Evolutionary conservation across 2,113 vertebrate species (phyloP), one percentile per base, ranked within the genome.

Genomic region (Labeo rohita): DNA sequence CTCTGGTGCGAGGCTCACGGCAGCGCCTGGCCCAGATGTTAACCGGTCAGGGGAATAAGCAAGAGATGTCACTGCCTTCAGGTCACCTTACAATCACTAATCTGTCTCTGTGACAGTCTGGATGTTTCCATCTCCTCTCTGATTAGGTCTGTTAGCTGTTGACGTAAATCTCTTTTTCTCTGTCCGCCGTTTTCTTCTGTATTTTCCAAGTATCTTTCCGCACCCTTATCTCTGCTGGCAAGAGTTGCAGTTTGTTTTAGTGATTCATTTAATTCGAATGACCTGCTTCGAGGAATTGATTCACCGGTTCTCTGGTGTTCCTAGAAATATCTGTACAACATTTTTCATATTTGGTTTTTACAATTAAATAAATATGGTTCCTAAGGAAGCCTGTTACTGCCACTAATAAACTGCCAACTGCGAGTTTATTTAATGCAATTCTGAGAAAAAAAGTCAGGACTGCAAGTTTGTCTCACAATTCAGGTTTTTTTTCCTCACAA

Each of bases 21-120:
- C 68, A 76, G 34, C 4, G 34, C 21, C 66, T 65, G 52, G 50
- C 54, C 80, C 84, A 84, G 86, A 90, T 91, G 82, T 87, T 87
- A 84, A 82, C 54, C 63, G 85, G 65, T 79, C 56, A 12, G 47
- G 54, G 79, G 56, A 85, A 50, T 76, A 52, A 81, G 16, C 28
- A 49, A 28, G 84, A 73, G 73, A 84, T 65, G 47, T n/a, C 74
- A 45, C n/a, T 39, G 43, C 83, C 85, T 85, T 74, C 18, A 87
- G 85, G 85, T 59, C 63, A 54, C 34, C 50, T 86, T 28, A 59
- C 80, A 73, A 34, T 86, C 34, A 59, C 84, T 84, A 76, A 88
- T 88, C 65, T 83, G 65, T 87, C 77, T 54, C 68, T 61, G 47
- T 85, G 88, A 86, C 72, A 70, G 84, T 45, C 68, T 43, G 78